Percentiles rank a stretch among this genome's conserved stretches.
phyloP scores from a whole-genome alignment of 2,888 invertebrate genomes.

The Acleris emargana region DNA sequence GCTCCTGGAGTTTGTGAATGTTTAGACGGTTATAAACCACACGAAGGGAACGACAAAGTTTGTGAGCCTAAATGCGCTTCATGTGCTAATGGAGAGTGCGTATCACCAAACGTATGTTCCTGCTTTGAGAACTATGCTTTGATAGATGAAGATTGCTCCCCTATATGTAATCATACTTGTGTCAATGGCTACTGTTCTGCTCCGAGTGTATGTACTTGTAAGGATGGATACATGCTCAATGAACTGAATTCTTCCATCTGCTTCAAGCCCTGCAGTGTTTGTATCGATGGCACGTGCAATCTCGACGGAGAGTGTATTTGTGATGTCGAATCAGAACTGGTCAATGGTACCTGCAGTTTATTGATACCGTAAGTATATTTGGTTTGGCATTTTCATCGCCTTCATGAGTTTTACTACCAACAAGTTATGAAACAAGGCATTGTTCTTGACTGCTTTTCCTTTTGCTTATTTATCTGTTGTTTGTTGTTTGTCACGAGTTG shows the following conservation, averaged over 20 bases:
- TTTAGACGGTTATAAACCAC: conserved; percentile 41
- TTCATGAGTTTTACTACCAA: too few relatives aligned
- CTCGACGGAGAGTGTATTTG: conserved; percentile 54
- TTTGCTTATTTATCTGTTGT: too few relatives aligned
- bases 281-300: conserved; percentile 53
- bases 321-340: conserved; percentile 44
- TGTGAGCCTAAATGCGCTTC: conserved; percentile 41
- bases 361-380: conserved; percentile 52
- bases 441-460: too few relatives aligned
- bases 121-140: conserved; percentile 47
- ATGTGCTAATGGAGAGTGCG: conserved; percentile 56
- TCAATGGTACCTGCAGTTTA: conserved; percentile 49
- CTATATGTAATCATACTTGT: conserved; percentile 51
- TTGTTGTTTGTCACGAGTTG: too few relatives aligned
- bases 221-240: conserved; percentile 44
- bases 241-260: conserved; percentile 45
- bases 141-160: conserved; percentile 45
- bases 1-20: conserved; percentile 57
- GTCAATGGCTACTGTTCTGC: conserved; percentile 46
- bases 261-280: conserved; percentile 51
- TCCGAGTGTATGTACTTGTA: conserved; percentile 47
- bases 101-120: conserved; percentile 51
- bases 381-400: too few relatives aligned
- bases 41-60: conserved; percentile 23
- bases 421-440: too few relatives aligned